Percentiles rank a stretch among this genome's conserved stretches.
phyloP scores from a whole-genome alignment of 2,797 vertebrate genomes.

The Staurois parvus region DNA sequence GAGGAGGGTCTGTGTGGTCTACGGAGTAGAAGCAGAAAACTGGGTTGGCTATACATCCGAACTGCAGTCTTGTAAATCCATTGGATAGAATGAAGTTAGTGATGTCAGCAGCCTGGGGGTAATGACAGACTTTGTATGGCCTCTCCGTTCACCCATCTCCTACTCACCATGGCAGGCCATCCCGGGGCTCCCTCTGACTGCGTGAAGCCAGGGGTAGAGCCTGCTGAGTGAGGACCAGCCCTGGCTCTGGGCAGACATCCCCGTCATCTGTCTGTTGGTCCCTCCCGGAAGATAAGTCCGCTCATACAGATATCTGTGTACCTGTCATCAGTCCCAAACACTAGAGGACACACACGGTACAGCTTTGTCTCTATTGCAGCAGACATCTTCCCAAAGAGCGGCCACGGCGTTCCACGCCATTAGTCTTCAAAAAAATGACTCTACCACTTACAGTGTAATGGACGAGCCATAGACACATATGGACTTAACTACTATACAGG shows the following conservation, averaged over 20 bases:
- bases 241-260: too few relatives aligned
- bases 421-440: neutral
- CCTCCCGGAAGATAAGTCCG: slow-evolving; percentile 22
- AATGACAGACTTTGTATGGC: neutral
- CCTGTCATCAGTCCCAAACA: neutral
- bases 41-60: too few relatives aligned
- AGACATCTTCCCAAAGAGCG: slow-evolving; percentile 8
- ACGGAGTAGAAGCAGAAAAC: too few relatives aligned
- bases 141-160: too few relatives aligned
- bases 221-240: too few relatives aligned
- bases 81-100: too few relatives aligned
- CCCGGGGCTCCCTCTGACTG: too few relatives aligned
- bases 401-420: neutral
- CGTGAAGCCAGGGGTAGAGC: too few relatives aligned
- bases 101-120: too few relatives aligned
- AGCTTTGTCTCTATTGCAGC: neutral
- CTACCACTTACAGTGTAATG: neutral
- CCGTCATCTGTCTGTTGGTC: slow-evolving; percentile 67
- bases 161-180: too few relatives aligned
- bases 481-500: neutral
- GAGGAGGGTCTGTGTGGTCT: too few relatives aligned
- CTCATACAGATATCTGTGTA: slow-evolving; percentile 15
- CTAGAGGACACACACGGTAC: neutral
- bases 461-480: neutral
- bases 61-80: too few relatives aligned